Percentiles rank a stretch among this genome's conserved stretches.
phyloP scores from a whole-genome alignment of 2,113 vertebrate species.

The Apteryx owenii region DNA sequence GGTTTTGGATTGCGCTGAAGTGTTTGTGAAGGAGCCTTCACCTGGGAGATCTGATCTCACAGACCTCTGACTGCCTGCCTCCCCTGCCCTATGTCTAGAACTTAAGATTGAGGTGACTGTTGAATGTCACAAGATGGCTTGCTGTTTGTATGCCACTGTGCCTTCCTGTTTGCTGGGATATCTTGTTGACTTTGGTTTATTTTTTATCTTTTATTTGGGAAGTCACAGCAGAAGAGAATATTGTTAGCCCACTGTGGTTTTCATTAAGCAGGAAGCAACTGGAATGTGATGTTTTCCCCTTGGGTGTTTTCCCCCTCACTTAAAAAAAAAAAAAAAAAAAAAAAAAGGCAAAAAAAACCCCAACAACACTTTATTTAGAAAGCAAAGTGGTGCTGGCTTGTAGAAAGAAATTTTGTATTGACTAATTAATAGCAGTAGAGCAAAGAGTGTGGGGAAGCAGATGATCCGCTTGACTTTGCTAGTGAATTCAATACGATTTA shows the following conservation, averaged over 20 bases:
- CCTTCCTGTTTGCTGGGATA: not conserved
- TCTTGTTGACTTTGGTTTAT: not conserved
- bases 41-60: not conserved
- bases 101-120: not conserved
- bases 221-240: not conserved
- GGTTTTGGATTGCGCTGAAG: not conserved
- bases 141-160: not conserved
- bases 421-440: not conserved
- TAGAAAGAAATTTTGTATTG: not conserved
- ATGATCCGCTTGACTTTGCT: not conserved
- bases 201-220: not conserved
- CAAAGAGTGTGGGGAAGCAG: not conserved
- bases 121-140: not conserved
- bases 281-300: not conserved
- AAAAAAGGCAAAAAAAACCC: not conserved
- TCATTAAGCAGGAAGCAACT: not conserved
- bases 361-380: not conserved
- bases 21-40: not conserved
- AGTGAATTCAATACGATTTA: not conserved
- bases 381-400: not conserved
- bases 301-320: rapidly evolving
- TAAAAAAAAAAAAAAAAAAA: not conserved
- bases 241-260: not conserved
- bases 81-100: rapidly evolving
- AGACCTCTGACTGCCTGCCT: not conserved